Conservation (phyloP, 2,113 vertebrate genomes). For the Candoia aspera region DNA sequence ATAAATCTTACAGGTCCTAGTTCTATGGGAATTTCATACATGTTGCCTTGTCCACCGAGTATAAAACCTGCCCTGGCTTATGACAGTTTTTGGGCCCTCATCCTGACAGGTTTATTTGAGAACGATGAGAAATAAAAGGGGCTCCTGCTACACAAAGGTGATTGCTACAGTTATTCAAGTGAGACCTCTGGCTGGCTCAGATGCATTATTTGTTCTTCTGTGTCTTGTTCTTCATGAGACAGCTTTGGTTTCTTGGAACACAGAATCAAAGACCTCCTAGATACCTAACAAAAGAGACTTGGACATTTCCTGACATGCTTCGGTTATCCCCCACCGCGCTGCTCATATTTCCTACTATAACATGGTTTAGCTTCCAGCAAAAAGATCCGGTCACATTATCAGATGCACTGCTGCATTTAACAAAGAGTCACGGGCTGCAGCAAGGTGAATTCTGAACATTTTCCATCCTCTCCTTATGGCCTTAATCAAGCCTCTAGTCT, state of each 20-base stretch:
- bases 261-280: neutral
- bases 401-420: neutral
- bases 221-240: neutral
- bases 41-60: neutral
- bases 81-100: neutral
- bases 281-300: conserved; percentile 1
- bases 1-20: neutral
- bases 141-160: neutral
- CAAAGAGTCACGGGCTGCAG: neutral
- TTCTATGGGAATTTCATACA: neutral
- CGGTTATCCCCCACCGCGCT: neutral
- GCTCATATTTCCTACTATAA: conserved; percentile 13
- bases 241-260: conserved; percentile 7
- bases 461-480: conserved; percentile 14
- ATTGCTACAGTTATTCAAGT: conserved; percentile 10
- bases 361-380: neutral
- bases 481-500: neutral
- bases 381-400: neutral
- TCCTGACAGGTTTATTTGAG: neutral
- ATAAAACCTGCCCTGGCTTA: neutral
- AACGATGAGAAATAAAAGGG: conserved; percentile 17
- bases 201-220: neutral
- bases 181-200: conserved; percentile 2
- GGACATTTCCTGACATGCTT: conserved; percentile 13
- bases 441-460: conserved; percentile 16